Conservation (phyloP, 1,140 invertebrate genomes). For the Eufriesea mexicana region DNA sequence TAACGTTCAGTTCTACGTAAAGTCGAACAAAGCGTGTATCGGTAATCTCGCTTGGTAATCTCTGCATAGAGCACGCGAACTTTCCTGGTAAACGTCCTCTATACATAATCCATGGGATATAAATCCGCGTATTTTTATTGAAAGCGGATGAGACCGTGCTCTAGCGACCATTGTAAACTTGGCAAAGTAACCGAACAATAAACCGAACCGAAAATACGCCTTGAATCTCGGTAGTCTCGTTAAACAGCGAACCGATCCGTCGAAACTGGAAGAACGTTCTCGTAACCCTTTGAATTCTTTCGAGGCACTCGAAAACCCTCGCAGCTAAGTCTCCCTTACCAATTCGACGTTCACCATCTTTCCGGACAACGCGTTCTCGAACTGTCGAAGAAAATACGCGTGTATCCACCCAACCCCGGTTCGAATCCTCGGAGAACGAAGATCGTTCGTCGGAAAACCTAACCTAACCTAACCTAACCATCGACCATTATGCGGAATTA, state of each 20-base stretch:
- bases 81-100: not conserved
- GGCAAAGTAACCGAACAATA: slow-evolving; percentile 10
- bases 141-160: not conserved
- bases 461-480: too few relatives aligned
- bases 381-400: not conserved
- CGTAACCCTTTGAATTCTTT: not conserved
- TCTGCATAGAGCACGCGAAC: not conserved
- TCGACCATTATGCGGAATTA: slow-evolving; percentile 40
- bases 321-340: not conserved
- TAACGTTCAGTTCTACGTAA: not conserved
- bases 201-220: not conserved
- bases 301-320: not conserved
- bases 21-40: not conserved
- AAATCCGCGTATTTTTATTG: not conserved
- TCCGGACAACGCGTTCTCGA: not conserved
- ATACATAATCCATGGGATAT: not conserved
- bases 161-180: not conserved
- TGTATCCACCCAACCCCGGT: not conserved
- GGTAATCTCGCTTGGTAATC: not conserved
- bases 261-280: not conserved
- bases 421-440: not conserved
- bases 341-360: not conserved
- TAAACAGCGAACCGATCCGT: not conserved
- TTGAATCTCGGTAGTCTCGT: not conserved
- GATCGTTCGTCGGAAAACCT: not conserved